phyloP scores from a whole-genome alignment of 64 coral and sea anemone species.

The Porites lutea region DNA sequence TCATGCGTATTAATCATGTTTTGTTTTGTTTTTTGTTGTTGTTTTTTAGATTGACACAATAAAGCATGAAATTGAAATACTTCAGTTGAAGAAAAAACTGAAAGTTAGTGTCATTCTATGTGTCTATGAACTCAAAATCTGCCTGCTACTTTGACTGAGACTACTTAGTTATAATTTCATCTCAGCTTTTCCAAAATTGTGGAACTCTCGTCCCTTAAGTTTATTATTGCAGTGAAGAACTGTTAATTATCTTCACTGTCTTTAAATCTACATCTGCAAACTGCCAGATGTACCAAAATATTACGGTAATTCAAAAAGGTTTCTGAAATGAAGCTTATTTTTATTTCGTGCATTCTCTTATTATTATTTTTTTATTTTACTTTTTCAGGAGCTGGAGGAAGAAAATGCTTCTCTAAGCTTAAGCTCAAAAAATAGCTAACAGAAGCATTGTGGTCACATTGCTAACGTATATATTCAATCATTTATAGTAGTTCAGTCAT shows the following conservation, averaged over 20 bases:
- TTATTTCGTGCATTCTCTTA: neutral
- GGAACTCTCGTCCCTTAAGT: too few species aligned
- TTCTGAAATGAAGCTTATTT: neutral
- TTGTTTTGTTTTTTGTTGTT: neutral
- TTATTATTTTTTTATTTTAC: neutral
- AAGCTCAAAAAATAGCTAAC: too few species aligned
- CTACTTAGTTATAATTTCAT: too few species aligned
- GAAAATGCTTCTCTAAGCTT: constrained; percentile 9
- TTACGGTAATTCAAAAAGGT: too few species aligned
- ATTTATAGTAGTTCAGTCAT: too few species aligned
- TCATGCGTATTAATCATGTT: neutral
- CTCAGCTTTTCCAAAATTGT: too few species aligned
- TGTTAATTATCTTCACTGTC: too few species aligned
- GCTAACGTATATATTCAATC: too few species aligned
- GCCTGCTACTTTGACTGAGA: neutral
- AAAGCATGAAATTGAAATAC: constrained; percentile 11
- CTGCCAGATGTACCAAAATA: too few species aligned
- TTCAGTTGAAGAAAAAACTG: constrained; percentile 9
- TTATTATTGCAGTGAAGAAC: too few species aligned
- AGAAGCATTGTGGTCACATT: too few species aligned
- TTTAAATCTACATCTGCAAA: too few species aligned
- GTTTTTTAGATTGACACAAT: constrained; percentile 25
- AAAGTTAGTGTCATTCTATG: neutral
- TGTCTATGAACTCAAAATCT: neutral
- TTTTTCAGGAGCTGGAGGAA: constrained; percentile 37